Base-by-base conservation (phyloP, 2,888 invertebrate species). In the Nomada flava region DNA sequence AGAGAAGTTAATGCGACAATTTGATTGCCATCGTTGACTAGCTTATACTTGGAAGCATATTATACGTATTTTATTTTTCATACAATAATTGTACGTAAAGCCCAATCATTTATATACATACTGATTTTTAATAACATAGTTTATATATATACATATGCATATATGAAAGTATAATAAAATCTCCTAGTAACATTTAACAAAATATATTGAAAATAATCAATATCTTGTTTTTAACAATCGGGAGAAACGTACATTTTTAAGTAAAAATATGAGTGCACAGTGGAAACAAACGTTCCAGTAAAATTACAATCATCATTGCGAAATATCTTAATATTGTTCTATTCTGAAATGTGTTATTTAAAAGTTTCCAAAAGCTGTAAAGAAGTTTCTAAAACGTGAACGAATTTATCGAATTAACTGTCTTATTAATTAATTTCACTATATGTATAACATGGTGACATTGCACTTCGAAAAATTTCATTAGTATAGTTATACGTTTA, bases 1-100 rank as follows among this genome's bases (percentile, higher is more conserved):
- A 50, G n/a, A 13, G 11, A 65, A 67, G 23, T 62, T 62, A 42
- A 62, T 63, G 20, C 15, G 71, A 71, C 67, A 71, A 77, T 18
- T 42, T 71, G 42, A 71, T 77, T 62, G 71, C 69, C 67, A 67
- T 68, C 57, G 53, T 67, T 78, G 72, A 68, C 50, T 78, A 72
- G 67, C n/a, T 76, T 59, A 71, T 52, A 77, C n/a, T 77, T 79
- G 70, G 77, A 79, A 79, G 76, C 69, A 76, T 78, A 42, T 77
- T 77, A 65, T 65, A 73, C 29, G 52, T 72, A 57, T 44, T 50
- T 64, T 44, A 15, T 47, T 47, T 47, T 76, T 57, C 23, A 23
- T 64, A 74, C 36, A 71, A 65, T 67, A 52, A 52, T 77, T 65
- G 26, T 55, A 68, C 36, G 44, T 29, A 26, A 62, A 36, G 36